Base-by-base conservation (phyloP, 2,797 vertebrate genomes). In the Semotilus atromaculatus region DNA sequence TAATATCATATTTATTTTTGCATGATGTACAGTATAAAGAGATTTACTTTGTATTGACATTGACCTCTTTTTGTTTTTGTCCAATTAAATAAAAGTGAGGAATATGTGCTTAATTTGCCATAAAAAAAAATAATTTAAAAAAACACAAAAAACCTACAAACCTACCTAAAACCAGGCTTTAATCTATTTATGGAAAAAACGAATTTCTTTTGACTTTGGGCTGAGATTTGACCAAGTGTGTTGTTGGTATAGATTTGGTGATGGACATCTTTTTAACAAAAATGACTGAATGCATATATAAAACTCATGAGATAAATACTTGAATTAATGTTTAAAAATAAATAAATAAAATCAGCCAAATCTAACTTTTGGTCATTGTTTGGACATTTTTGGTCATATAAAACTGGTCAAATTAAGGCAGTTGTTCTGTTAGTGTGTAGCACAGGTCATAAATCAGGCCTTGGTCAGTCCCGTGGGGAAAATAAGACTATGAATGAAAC, bases 401-500 rank as follows among this genome's bases (percentile, higher is more conserved):
- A 62, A 67, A 67, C 31, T 21, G 18, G 18, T 67, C 64, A 67
- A 21, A 67, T 58, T 70, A 29, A 58, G 79, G 23, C 67, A 31
- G 38, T 45, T 72, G 36, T n/a, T 43, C 8, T 38, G 55, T 43
- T 77, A 40, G 14, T 26, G 7, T 58, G 51, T 58, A 29, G 7
- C 36, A 82, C 53, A 45, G 29, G 43, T 74, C 43, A 82, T 66
- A 53, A 62, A 60, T 73, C 74, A 58, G 34, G 21, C 10, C 26
- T 13, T 4, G 55, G 60, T 55, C 13, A 8, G 5, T 81, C 76
- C 76, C 72, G 0, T 11, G 13, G 78, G 81, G 55, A 53, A 55
- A 67, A 76, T 84, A 48, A 36, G 55, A 77, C 66, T 86, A 48
- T 84, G 71, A 86, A 68, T 72, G 34, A 29, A 85, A 19, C 82